phyloP scores from a whole-genome alignment of 2,888 invertebrate genomes.

The Chalcosyrphus nemorum region DNA sequence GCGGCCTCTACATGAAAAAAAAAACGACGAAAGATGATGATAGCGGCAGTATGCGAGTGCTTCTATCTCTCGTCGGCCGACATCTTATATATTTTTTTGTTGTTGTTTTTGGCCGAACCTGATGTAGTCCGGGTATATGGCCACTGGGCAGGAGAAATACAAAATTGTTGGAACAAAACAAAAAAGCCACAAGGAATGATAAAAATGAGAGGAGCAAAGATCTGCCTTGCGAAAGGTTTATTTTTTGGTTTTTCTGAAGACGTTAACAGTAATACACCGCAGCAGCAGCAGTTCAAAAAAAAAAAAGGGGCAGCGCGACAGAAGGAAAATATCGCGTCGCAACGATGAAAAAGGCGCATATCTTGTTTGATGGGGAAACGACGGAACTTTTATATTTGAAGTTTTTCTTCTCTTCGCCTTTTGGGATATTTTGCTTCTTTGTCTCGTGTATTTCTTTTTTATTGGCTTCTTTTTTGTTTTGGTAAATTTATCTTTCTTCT shows the following conservation, averaged over 20 bases:
- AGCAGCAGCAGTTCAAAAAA: conserved; percentile 31
- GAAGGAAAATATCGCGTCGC: conserved; percentile 59
- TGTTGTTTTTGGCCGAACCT: conserved; percentile 75
- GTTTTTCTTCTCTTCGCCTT: conserved; percentile 27
- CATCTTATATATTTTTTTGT: conserved; percentile 74
- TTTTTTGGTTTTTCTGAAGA: conserved; percentile 25
- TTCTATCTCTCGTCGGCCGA: conserved; percentile 72
- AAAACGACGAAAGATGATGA: conserved; percentile 61
- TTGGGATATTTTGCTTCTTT: conserved; percentile 8
- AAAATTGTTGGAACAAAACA: conserved; percentile 19
- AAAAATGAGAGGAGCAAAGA: conserved; percentile 36
- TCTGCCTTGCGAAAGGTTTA: conserved; percentile 39
- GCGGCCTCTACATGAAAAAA: conserved; percentile 46
- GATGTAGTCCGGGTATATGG: conserved; percentile 62
- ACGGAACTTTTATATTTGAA: conserved; percentile 69
- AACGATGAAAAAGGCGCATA: conserved; percentile 68
- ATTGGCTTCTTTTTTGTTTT: conserved; percentile 29
- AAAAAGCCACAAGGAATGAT: conserved; percentile 36
- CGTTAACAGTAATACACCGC: conserved; percentile 57
- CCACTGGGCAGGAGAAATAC: conserved; percentile 54
- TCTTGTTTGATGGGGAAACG: conserved; percentile 66
- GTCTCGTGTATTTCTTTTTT: conserved; percentile 12
- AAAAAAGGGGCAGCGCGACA: conserved; percentile 61
- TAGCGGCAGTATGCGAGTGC: conserved; percentile 66
- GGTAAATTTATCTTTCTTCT: conserved; percentile 49